Evolutionary conservation across 2,113 vertebrate species (phyloP).

Genomic region (Arenaria interpres): DNA sequence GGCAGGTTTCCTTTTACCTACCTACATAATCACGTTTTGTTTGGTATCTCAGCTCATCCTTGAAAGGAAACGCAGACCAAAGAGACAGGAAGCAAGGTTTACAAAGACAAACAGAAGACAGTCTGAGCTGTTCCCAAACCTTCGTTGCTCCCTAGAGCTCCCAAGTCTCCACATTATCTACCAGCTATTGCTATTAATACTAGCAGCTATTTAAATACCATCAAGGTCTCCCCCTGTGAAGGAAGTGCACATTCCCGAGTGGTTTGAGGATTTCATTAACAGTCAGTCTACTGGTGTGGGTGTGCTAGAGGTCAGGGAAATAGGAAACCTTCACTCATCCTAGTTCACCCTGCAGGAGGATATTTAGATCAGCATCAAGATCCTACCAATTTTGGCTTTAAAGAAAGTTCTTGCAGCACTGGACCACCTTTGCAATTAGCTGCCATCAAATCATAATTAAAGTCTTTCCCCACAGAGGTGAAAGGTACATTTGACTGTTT

Average conservation of each 20-base stretch:
- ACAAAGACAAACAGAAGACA: not conserved
- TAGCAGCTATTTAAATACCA: not conserved
- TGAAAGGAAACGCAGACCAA: not conserved
- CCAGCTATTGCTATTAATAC: slow-evolving; percentile 28
- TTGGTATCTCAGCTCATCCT: not conserved
- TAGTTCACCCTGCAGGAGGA: not conserved
- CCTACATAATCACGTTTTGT: not conserved
- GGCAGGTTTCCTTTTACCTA: not conserved
- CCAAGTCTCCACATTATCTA: not conserved
- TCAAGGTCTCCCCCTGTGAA: not conserved
- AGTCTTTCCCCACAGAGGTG: not conserved
- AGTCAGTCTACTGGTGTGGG: not conserved
- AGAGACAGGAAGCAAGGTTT: not conserved
- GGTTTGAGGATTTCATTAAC: not conserved
- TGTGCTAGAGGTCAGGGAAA: not conserved
- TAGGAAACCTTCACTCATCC: not conserved
- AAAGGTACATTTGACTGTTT: not conserved
- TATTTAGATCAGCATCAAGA: not conserved
- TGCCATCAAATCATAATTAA: not conserved
- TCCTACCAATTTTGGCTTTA: not conserved
- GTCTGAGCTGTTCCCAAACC: slow-evolving; percentile 1
- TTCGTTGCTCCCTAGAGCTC: not conserved
- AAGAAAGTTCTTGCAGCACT: not conserved
- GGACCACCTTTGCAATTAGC: not conserved
- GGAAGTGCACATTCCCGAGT: not conserved